Percentiles rank a stretch among this genome's conserved stretches.
These are phyloP conservation scores for Eutrigla gurnardus DNA, from an alignment of 2,797 vertebrate species.

Conservation along the genomic window DNA sequence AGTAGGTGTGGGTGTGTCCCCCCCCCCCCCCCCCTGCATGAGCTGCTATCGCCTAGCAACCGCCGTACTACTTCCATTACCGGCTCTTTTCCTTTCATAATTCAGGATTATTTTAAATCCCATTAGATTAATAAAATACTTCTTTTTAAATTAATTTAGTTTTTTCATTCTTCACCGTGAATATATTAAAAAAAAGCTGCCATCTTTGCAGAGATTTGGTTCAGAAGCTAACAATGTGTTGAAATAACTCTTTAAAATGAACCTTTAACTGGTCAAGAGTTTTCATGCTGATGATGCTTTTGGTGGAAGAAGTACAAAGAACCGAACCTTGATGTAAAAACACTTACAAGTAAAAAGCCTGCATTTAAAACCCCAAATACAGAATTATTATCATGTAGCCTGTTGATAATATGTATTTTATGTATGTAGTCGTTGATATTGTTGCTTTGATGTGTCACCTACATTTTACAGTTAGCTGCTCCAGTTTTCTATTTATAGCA, in stretches of 20 bases:
- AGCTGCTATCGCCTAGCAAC: constrained; percentile 79
- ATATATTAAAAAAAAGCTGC: background rate
- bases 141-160: too few relatives aligned
- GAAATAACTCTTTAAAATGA: background rate
- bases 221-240: background rate
- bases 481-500: background rate
- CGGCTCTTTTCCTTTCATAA: constrained; percentile 22
- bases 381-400: background rate
- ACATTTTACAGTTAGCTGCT: background rate
- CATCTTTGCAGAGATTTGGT: background rate
- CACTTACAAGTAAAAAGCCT: background rate
- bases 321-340: background rate
- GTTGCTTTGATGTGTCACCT: background rate
- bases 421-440: background rate
- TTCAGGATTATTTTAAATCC: constrained; percentile 9
- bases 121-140: background rate
- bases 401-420: background rate
- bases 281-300: background rate
- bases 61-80: constrained; percentile 34
- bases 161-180: background rate
- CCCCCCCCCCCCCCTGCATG: background rate
- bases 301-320: background rate
- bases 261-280: background rate
- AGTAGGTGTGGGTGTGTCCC: constrained; percentile 78
- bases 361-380: background rate